Evolutionary conservation across 2,113 vertebrate species (phyloP), one percentile per base, ranked within the genome.

Genomic region (Bubo bubo): DNA sequence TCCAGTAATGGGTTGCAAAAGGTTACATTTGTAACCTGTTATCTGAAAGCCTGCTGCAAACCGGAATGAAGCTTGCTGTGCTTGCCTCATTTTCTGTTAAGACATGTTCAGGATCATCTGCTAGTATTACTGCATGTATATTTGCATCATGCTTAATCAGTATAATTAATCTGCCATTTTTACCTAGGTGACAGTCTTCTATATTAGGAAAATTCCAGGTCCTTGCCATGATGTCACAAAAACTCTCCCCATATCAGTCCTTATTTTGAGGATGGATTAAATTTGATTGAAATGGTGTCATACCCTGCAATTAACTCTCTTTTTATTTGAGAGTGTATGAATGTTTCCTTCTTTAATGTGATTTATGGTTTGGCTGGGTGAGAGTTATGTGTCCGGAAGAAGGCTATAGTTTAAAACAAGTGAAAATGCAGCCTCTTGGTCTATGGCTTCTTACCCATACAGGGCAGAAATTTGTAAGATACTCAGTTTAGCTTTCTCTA

Each of bases 121-220:
- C 47, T 72, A 24, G 16, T 50, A 64, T 82, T 82, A 41, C 56
- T 75, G 58, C 6, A 1, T 23, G 17, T 63, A 6, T 72, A 79
- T 82, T 90, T 93, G 34, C 62, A 81, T 91, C 63, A 71, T 17
- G n/a, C 22, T 84, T 84, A 58, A 72, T 91, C 87, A 85, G 90
- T 39, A 22, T 90, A 53, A 90, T 91, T 86, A 89, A 82, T 82
- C 49, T 87, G 66, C 62, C 55, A 68, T 90, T 92, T 95, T 90
- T 70, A 76, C 30, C 56, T 21, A 68, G 20, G 6, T 2, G 2
- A 47, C 43, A 82, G 8, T 55, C 56, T 87, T 93, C 80, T 85
- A 32, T 72, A 39, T 72, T 64, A 88, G 39, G 66, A 87, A 87
- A 95, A 85, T 79, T 27, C 43, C 76, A 52, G 28, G 79, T 87